Conservation (phyloP, 2,113 vertebrate species). For the Accipiter virgatus region DNA sequence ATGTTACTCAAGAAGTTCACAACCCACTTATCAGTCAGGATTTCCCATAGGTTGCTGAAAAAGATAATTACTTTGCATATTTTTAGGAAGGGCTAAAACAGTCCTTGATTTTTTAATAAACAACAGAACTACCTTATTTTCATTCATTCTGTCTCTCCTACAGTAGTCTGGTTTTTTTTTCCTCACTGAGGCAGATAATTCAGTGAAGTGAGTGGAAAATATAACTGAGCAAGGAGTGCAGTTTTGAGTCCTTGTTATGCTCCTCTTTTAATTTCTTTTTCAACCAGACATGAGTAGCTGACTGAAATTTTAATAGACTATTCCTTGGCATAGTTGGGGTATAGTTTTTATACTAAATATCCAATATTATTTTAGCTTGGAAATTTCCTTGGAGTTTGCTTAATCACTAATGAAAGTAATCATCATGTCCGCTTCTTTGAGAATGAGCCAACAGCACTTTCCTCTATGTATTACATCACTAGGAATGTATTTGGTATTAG, state of each 20-base stretch:
- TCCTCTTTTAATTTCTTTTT: background rate
- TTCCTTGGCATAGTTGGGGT: background rate
- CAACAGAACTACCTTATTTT: background rate
- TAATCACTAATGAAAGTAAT: constrained; percentile 48
- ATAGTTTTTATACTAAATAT: background rate
- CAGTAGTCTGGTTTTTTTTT: background rate
- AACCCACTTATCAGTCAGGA: background rate
- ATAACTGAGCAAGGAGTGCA: background rate
- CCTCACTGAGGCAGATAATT: background rate
- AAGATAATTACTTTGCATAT: background rate
- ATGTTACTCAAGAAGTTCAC: background rate
- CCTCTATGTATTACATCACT: constrained; percentile 52
- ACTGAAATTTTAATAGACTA: background rate
- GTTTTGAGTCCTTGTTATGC: background rate
- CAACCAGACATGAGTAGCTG: background rate
- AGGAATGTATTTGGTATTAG: constrained; percentile 50
- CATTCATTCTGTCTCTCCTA: background rate
- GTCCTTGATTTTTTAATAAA: background rate
- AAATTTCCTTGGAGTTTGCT: constrained; percentile 28
- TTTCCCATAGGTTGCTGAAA: background rate
- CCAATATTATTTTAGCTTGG: constrained; percentile 47
- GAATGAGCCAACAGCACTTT: constrained; percentile 53
- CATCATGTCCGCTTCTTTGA: constrained; percentile 33
- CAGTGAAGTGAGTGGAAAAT: background rate
- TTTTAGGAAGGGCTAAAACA: background rate